These are phyloP conservation scores for Melanotaenia parkinsoni DNA, from an alignment of 2,797 vertebrate genomes.

Conservation along the genomic window DNA sequence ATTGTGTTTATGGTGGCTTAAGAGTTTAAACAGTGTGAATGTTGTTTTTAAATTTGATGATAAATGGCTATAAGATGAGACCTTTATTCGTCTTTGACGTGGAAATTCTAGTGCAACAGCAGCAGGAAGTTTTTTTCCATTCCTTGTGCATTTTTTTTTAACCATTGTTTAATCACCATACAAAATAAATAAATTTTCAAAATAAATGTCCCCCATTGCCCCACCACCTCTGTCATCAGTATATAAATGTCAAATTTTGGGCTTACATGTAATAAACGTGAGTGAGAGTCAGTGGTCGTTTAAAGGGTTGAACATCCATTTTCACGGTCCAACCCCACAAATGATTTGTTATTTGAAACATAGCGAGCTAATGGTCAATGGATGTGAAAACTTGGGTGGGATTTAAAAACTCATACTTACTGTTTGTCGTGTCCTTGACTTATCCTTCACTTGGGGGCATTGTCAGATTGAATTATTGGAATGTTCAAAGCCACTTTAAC, in stretches of 20 bases:
- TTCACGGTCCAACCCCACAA: slow-evolving; percentile 10
- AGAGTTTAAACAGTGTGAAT: no score
- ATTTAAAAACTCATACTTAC: slow-evolving; percentile 32
- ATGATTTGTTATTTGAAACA: neutral
- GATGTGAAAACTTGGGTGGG: slow-evolving; percentile 24
- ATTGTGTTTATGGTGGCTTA: no score
- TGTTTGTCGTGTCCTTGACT: slow-evolving; percentile 42
- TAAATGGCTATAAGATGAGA: no score
- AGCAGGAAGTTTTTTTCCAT: no score
- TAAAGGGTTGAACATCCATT: neutral
- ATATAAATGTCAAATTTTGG: neutral
- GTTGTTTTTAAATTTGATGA: no score
- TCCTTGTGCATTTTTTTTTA: no score
- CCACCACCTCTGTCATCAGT: no score
- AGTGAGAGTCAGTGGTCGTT: neutral
- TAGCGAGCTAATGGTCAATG: slow-evolving; percentile 15
- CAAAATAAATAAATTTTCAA: no score
- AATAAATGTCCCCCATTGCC: no score
- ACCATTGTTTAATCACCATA: no score
- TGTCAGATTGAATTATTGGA: slow-evolving; percentile 68
- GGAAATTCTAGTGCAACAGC: no score
- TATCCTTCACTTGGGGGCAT: slow-evolving; percentile 51
- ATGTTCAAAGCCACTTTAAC: slow-evolving; percentile 31
- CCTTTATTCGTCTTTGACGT: no score
- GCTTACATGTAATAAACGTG: neutral